Evolutionary conservation across 2,113 vertebrate genomes (phyloP), one percentile per base, ranked within the genome.

Genomic region (Eurystomus gularis): DNA sequence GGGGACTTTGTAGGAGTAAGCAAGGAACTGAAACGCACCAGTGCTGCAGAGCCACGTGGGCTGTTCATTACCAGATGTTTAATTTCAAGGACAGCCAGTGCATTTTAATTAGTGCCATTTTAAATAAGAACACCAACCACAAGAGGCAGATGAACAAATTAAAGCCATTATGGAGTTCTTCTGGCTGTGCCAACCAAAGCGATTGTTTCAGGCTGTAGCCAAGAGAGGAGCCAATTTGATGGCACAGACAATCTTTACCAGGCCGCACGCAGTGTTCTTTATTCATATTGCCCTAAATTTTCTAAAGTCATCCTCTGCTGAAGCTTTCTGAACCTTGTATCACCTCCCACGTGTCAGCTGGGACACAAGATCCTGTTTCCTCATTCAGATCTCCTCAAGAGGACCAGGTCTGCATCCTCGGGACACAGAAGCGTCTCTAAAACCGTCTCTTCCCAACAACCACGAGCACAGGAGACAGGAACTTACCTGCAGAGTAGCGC

Each of bases 401-500:
- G 55, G 4, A 60, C 40, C 55, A n/a, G 23, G 24, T 4, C 16
- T 19, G 51, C 54, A 33, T 23, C 90, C 49, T 65, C 11, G 3
- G 58, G 62, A 77, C 16, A 65, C 33, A n/a, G 39, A 46, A 81
- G 46, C 1, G 5, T 7, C 86, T 76, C 79, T 18, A 6, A 40
- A 88, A 18, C 35, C 40, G 0, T 44, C 48, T 31, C 65, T 48
- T 12, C n/a, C 39, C 61, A 72, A 12, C 2, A 24, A 9, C 4
- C 40, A 19, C 44, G 7, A 46, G 3, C 6, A 9, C 6, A 55
- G 23, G 35, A 40, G 29, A 12, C 11, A 33, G 52, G 46, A 31
- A 25, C 96, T 96, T 94, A 99, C 99, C 99, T 99, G 99, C 25
- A 99, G 98, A 37, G 99, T 99, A 78, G 99, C 99, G 9, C 99